Conservation (phyloP, 1,140 invertebrate species). For the Drosophila equinoxialis region DNA sequence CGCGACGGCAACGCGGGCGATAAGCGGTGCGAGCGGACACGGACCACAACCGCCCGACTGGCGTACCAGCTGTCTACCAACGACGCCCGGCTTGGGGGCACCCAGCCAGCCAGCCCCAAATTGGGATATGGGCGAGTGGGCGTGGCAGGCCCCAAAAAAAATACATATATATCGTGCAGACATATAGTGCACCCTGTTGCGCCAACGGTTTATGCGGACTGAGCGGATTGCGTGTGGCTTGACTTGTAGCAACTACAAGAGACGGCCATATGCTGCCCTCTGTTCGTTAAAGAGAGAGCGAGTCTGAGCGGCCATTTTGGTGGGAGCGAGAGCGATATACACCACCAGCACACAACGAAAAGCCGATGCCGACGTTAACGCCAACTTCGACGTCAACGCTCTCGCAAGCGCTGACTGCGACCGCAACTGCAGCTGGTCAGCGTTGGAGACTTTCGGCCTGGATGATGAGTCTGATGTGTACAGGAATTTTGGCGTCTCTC, state of each 20-base stretch:
- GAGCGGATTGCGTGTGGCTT: constrained; percentile 6
- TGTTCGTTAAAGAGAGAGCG: constrained; percentile 35
- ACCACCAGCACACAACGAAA: constrained; percentile 19
- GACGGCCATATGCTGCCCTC: not conserved
- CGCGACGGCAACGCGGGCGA: constrained; percentile 63
- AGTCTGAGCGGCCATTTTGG: constrained; percentile 69
- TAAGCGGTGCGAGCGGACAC: constrained; percentile 67
- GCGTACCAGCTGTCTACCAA: constrained; percentile 29
- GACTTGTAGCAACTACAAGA: constrained; percentile 7
- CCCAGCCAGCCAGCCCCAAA: constrained; percentile 6
- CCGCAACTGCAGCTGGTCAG: constrained; percentile 52
- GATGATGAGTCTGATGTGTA: constrained; percentile 38
- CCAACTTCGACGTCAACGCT: constrained; percentile 22
- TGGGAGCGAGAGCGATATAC: constrained; percentile 65
- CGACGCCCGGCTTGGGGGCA: constrained; percentile 13
- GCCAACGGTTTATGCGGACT: constrained; percentile 31
- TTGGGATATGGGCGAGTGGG: constrained; percentile 32
- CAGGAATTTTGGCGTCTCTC: constrained; percentile 56
- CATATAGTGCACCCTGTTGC: constrained; percentile 78
- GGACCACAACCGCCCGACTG: constrained; percentile 64
- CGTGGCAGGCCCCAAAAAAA: constrained; percentile 41
- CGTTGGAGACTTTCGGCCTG: constrained; percentile 67
- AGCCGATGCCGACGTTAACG: constrained; percentile 2
- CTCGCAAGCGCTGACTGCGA: constrained; percentile 9
- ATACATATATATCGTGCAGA: constrained; percentile 9